Percentiles rank a stretch among this genome's conserved stretches.
phyloP scores from a whole-genome alignment of 2,888 invertebrate species.

The Pristionchus maxplancki region DNA sequence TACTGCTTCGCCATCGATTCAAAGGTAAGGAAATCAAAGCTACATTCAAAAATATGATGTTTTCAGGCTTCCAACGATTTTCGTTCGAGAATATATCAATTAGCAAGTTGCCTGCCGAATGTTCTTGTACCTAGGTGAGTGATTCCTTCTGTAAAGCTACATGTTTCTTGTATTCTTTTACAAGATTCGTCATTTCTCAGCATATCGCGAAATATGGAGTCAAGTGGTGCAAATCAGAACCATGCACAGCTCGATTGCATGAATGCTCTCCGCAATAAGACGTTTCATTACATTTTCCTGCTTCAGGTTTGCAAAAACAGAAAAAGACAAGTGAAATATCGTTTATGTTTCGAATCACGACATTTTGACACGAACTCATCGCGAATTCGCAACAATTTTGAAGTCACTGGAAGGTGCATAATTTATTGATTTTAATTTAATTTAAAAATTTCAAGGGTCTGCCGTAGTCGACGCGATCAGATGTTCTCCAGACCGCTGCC shows the following conservation, averaged over 20 bases:
- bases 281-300: neutral
- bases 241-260: constrained; percentile 29
- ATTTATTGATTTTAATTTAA: neutral
- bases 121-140: neutral
- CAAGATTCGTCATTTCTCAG: neutral
- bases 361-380: constrained; percentile 13
- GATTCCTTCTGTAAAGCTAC: too few relatives aligned
- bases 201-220: neutral
- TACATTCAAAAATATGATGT: too few relatives aligned
- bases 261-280: neutral
- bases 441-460: neutral
- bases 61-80: neutral
- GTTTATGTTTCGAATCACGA: constrained; percentile 16
- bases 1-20: constrained; percentile 36
- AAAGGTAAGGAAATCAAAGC: neutral
- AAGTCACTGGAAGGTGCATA: neutral
- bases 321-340: too few relatives aligned
- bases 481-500: neutral
- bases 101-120: neutral
- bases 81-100: neutral
- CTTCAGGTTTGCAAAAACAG: neutral
- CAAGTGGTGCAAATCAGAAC: neutral
- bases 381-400: neutral
- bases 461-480: neutral
- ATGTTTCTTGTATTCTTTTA: too few relatives aligned